Percentiles rank a stretch among this genome's conserved stretches.
Conservation (phyloP, 2,113 vertebrate genomes). For the Cariama cristata region DNA sequence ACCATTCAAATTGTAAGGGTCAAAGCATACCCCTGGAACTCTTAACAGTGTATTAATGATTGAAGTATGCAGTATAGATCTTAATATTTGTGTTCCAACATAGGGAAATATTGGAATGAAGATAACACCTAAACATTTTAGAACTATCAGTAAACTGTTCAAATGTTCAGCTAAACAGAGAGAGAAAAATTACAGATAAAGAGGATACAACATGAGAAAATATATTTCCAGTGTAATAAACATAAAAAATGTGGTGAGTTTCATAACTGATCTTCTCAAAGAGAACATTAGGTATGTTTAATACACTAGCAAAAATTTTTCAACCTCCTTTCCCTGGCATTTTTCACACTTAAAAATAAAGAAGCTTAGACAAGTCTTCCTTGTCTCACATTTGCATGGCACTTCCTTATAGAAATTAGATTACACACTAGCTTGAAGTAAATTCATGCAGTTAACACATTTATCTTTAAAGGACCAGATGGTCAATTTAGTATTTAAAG, state of each 20-base stretch:
- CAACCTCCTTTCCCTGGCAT: background rate
- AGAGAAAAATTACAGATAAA: background rate
- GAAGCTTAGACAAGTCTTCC: background rate
- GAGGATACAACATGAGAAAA: background rate
- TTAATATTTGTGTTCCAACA: background rate
- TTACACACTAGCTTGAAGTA: conserved; percentile 42
- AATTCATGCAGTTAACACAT: conserved; percentile 43
- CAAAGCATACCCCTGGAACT: background rate
- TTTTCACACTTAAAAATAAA: conserved; percentile 28
- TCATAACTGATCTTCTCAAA: background rate
- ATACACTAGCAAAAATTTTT: background rate
- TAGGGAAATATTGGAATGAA: background rate
- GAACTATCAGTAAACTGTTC: background rate
- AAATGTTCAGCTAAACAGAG: background rate
- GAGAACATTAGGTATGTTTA: background rate
- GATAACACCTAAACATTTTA: background rate
- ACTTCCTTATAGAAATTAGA: conserved; percentile 57
- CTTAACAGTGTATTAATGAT: background rate
- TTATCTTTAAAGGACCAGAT: conserved; percentile 62
- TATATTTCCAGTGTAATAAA: background rate
- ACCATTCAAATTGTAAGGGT: background rate
- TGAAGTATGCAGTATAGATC: background rate
- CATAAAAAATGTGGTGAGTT: background rate
- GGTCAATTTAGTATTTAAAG: conserved; percentile 32
- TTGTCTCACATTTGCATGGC: conserved; percentile 25